These are phyloP conservation scores for Polietes domitor DNA, from an alignment of 2,888 invertebrate genomes.

Conservation along the genomic window DNA sequence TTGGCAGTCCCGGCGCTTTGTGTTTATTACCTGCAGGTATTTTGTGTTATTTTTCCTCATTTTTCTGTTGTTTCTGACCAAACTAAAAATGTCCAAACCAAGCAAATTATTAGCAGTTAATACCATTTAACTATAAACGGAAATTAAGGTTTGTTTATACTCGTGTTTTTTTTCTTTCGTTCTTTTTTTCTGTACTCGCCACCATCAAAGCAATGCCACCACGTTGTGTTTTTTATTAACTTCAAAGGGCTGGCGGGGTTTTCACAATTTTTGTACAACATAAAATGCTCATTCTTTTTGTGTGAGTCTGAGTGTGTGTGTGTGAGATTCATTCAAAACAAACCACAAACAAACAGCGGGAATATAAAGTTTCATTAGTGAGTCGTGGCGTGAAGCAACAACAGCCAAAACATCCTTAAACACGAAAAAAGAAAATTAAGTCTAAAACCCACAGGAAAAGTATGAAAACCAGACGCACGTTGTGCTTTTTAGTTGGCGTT, in stretches of 20 bases:
- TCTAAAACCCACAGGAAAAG: slow-evolving; percentile 17
- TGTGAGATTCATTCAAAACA: background rate
- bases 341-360: slow-evolving; percentile 49
- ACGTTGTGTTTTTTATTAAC: background rate
- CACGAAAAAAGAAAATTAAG: slow-evolving; percentile 34
- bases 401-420: background rate
- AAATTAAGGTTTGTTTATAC: slow-evolving; percentile 41
- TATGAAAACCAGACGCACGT: slow-evolving; percentile 11
- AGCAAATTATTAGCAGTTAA: slow-evolving; percentile 35
- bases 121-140: slow-evolving; percentile 39
- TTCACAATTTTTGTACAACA: background rate
- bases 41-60: background rate
- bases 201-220: background rate
- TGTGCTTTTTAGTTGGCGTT: background rate
- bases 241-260: background rate
- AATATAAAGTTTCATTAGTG: slow-evolving; percentile 39
- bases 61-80: background rate
- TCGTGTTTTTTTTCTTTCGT: background rate
- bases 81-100: slow-evolving; percentile 28
- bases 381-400: background rate
- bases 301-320: no score
- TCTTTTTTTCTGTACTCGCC: background rate
- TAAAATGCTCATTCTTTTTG: background rate
- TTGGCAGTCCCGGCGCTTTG: slow-evolving; percentile 6
- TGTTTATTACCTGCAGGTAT: slow-evolving; percentile 49